Percentiles rank a stretch among this genome's conserved stretches.
Conservation (phyloP, 2,888 invertebrate species). For the Miltochrista miniata region DNA sequence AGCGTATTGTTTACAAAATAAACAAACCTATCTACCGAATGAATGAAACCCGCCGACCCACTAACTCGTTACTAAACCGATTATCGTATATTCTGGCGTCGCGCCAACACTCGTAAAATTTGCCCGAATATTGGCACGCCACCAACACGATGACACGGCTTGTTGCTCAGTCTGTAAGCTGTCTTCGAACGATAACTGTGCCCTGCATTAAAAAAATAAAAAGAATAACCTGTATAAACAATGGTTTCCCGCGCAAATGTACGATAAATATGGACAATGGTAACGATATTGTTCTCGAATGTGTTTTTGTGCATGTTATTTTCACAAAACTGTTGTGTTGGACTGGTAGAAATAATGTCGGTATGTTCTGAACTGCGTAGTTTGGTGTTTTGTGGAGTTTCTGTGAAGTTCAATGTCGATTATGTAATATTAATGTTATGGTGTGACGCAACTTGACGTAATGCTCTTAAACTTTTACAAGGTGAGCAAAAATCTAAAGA, state of each 20-base stretch:
- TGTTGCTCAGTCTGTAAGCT: slow-evolving; percentile 56
- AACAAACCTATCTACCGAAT: slow-evolving; percentile 55
- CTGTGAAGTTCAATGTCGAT: slow-evolving; percentile 63
- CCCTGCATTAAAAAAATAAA: slow-evolving; percentile 40
- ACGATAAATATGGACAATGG: slow-evolving; percentile 72
- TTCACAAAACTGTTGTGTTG: slow-evolving; percentile 22
- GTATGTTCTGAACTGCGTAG: slow-evolving; percentile 49
- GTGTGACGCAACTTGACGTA: slow-evolving; percentile 17
- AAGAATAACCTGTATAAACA: slow-evolving; percentile 44
- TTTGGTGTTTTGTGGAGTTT: slow-evolving; percentile 45
- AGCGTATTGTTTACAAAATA: slow-evolving; percentile 76
- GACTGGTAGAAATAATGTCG: slow-evolving; percentile 31
- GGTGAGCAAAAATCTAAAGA: slow-evolving; percentile 15
- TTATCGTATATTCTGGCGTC: slow-evolving; percentile 46
- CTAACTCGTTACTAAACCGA: slow-evolving; percentile 34
- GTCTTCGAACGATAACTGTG: slow-evolving; percentile 46
- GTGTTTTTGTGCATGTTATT: slow-evolving; percentile 53
- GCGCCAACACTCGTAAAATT: slow-evolving; percentile 52
- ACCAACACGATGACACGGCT: slow-evolving; percentile 63
- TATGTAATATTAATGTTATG: slow-evolving; percentile 65
- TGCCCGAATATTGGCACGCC: slow-evolving; percentile 48
- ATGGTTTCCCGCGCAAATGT: slow-evolving; percentile 66
- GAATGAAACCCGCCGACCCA: slow-evolving; percentile 47
- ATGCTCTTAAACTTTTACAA: slow-evolving; percentile 11
- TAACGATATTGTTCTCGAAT: slow-evolving; percentile 42